A percentile compares a stretch with the other conserved stretches of the same genome.
These are phyloP conservation scores for Acanthoscelides obtectus DNA, from an alignment of 2,888 invertebrate genomes.

Conservation along the genomic window DNA sequence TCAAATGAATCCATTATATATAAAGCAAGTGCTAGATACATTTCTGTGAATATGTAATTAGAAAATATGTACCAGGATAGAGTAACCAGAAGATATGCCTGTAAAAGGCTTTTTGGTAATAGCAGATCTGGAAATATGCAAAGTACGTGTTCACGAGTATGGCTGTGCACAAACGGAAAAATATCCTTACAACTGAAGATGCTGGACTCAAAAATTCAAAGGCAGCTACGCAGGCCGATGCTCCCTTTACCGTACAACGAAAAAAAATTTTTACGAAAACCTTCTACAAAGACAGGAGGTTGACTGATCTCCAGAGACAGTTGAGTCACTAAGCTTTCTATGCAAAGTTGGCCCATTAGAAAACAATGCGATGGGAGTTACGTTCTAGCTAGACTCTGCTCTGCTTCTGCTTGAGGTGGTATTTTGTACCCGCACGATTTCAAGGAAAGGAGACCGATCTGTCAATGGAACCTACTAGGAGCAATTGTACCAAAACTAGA, in stretches of 20 bases:
- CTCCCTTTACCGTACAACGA: conserved; percentile 71
- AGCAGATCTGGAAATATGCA: conserved; percentile 56
- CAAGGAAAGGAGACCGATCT: conserved; percentile 59
- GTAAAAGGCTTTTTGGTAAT: conserved; percentile 55
- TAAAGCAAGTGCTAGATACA: neutral
- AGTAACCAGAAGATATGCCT: conserved; percentile 24
- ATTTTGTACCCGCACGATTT: conserved; percentile 60
- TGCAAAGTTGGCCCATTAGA: conserved; percentile 64
- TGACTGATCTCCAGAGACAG: conserved; percentile 48
- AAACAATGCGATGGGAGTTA: conserved; percentile 47
- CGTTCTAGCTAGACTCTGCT: conserved; percentile 60
- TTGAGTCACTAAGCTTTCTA: conserved; percentile 56
- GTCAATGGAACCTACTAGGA: conserved; percentile 64
- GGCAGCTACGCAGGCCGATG: conserved; percentile 58
- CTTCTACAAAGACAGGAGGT: conserved; percentile 44
- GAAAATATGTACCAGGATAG: neutral
- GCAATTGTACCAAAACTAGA: conserved; percentile 69
- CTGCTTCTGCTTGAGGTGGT: conserved; percentile 59
- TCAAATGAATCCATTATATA: too few relatives aligned
- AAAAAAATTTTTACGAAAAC: conserved; percentile 64
- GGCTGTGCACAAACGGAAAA: conserved; percentile 76
- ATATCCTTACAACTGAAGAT: conserved; percentile 65
- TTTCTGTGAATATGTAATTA: neutral
- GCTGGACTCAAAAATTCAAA: conserved; percentile 65
- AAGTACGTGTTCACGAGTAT: conserved; percentile 81